Conservation (phyloP, 2,888 invertebrate species). For the Holacanthella duospinosa region DNA sequence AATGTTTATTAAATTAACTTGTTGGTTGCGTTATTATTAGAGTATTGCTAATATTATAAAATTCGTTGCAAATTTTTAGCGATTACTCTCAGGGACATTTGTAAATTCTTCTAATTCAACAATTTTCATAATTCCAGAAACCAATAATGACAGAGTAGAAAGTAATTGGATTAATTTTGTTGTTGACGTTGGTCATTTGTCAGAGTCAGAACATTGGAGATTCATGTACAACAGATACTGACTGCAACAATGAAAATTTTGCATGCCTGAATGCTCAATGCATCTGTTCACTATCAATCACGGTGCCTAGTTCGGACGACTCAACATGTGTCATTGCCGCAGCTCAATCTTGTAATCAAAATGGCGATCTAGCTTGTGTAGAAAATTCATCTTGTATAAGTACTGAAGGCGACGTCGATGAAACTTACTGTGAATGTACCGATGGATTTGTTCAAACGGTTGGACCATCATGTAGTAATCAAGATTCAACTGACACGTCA, state of each 20-base stretch:
- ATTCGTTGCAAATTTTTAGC: too few species aligned
- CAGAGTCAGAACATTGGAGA: neutral
- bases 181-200: neutral
- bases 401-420: neutral
- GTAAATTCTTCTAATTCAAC: neutral
- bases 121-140: too few species aligned
- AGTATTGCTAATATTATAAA: too few species aligned
- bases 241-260: constrained; percentile 7
- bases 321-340: too few species aligned
- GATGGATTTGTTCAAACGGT: neutral
- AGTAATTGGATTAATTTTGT: neutral
- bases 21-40: too few species aligned
- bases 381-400: constrained; percentile 5
- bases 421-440: neutral
- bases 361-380: too few species aligned
- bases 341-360: too few species aligned
- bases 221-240: neutral
- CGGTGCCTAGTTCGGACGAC: constrained; percentile 6
- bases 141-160: neutral
- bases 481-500: neutral
- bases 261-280: constrained; percentile 2
- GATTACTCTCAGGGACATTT: neutral
- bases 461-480: constrained; percentile 1
- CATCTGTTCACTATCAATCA: constrained; percentile 3
- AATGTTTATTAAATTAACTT: too few species aligned